These are phyloP conservation scores for Amphibalanus amphitrite DNA, from an alignment of 1,140 invertebrate species.

Conservation along the genomic window DNA sequence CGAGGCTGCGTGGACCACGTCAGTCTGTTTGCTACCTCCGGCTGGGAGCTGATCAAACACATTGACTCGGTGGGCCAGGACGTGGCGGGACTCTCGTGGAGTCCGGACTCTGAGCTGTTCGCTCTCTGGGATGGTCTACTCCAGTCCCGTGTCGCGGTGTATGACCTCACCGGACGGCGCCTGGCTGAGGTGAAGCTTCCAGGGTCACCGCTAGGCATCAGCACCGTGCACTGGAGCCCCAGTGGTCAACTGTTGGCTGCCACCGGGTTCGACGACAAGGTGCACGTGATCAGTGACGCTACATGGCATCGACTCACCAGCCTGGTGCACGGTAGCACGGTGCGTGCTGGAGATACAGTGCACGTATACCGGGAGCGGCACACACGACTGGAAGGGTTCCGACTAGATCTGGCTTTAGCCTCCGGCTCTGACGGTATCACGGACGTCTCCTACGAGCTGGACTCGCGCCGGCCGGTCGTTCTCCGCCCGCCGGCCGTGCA, in stretches of 20 bases:
- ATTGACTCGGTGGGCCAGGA: slow-evolving; percentile 18
- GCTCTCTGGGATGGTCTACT: slow-evolving; percentile 25
- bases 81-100: slow-evolving; percentile 27
- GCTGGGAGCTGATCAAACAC: slow-evolving; percentile 30
- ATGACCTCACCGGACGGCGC: slow-evolving; percentile 8
- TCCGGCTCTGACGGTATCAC: slow-evolving; percentile 8
- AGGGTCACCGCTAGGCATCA: slow-evolving; percentile 29
- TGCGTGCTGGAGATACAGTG: slow-evolving; percentile 8
- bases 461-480: slow-evolving; percentile 8
- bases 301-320: slow-evolving; percentile 28
- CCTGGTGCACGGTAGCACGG: slow-evolving; percentile 19
- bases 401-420: slow-evolving; percentile 13
- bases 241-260: slow-evolving; percentile 30
- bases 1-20: slow-evolving; percentile 32
- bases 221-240: slow-evolving; percentile 29
- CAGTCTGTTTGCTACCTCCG: slow-evolving; percentile 28
- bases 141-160: slow-evolving; percentile 3
- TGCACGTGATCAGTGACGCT: slow-evolving; percentile 28
- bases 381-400: slow-evolving; percentile 10
- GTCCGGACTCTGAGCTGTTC: slow-evolving; percentile 25
- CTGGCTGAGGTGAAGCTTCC: slow-evolving; percentile 20
- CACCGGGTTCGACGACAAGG: slow-evolving; percentile 31
- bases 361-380: slow-evolving; percentile 10
- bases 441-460: slow-evolving; percentile 11
- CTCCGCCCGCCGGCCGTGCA: slow-evolving; percentile 7